Evolutionary conservation across 35 echinoderm and acorn worm genomes (phyloP).

Genomic region (Heliocidaris tuberculata): DNA sequence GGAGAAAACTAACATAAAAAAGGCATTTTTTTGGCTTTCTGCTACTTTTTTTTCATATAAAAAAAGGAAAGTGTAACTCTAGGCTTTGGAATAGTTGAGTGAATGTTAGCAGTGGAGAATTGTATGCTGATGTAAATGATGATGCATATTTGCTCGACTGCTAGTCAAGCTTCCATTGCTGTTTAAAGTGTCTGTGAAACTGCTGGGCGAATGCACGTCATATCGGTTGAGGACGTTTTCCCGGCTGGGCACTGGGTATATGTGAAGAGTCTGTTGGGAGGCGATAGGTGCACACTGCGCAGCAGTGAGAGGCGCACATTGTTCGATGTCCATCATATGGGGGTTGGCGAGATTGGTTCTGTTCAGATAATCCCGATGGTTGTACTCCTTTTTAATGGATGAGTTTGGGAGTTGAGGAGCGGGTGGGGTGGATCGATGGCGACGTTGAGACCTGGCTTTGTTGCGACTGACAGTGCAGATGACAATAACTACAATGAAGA

Average conservation of each 20-base stretch:
- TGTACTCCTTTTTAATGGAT: not conserved
- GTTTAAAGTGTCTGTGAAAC: constrained; percentile 61
- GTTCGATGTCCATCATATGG: constrained; percentile 58
- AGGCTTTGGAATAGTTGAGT: not conserved
- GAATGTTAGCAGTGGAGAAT: constrained; percentile 62
- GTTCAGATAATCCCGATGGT: not conserved
- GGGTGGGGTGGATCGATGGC: not conserved
- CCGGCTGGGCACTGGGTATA: constrained; percentile 44
- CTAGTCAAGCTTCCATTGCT: constrained; percentile 43
- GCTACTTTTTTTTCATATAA: not conserved
- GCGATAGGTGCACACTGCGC: constrained; percentile 16
- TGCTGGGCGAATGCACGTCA: constrained; percentile 44
- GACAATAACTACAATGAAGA: constrained; percentile 45
- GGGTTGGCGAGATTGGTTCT: constrained; percentile 27
- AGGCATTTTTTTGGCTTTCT: constrained; percentile 2
- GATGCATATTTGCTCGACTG: constrained; percentile 47
- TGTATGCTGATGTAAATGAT: constrained; percentile 65
- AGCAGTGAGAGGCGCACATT: constrained; percentile 55
- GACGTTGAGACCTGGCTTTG: constrained; percentile 24
- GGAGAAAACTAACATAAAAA: not conserved
- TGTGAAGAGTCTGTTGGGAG: constrained; percentile 36
- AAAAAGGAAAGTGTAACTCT: not conserved
- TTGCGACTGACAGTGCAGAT: constrained; percentile 59
- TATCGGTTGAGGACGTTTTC: constrained; percentile 58
- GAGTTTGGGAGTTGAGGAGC: constrained; percentile 15